Percentiles rank a stretch among this genome's conserved stretches.
phyloP scores from a whole-genome alignment of 2,113 vertebrate species.

The Pavo muticus region DNA sequence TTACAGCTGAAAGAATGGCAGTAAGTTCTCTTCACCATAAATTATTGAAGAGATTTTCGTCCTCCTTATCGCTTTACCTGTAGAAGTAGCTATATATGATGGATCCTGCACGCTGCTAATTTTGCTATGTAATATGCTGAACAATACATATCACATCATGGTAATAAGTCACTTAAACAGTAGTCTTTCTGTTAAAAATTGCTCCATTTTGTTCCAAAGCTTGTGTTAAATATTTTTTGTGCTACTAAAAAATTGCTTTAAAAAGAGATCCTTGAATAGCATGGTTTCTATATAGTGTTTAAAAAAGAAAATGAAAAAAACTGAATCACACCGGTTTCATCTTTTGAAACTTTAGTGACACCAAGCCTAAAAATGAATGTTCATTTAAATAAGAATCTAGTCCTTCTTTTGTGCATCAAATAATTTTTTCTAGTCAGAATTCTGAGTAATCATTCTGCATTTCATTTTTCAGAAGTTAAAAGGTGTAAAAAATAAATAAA shows the following conservation, averaged over 20 bases:
- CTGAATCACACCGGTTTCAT: background rate
- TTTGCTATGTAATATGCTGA: background rate
- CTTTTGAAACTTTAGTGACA: background rate
- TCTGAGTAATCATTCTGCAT: background rate
- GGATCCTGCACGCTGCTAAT: background rate
- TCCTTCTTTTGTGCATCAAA: background rate
- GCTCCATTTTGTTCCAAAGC: background rate
- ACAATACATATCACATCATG: background rate
- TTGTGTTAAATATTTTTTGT: background rate
- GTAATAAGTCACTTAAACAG: background rate
- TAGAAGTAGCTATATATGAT: background rate
- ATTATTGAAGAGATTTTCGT: background rate
- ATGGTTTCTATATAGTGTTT: background rate
- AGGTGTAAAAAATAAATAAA: background rate
- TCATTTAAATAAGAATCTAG: background rate
- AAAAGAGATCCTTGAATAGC: background rate
- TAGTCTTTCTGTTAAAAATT: background rate
- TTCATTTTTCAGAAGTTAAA: background rate
- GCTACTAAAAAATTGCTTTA: background rate
- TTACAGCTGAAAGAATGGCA: slow-evolving; percentile 98
- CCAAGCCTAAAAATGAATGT: background rate
- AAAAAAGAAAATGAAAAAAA: background rate
- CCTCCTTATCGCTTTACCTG: background rate
- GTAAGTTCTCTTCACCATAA: slow-evolving; percentile 77
- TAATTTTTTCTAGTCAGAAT: background rate